A percentile compares a stretch with the other conserved stretches of the same genome.
phyloP scores from a whole-genome alignment of 2,888 invertebrate genomes.

The Lepidocyrtinus sp. region DNA sequence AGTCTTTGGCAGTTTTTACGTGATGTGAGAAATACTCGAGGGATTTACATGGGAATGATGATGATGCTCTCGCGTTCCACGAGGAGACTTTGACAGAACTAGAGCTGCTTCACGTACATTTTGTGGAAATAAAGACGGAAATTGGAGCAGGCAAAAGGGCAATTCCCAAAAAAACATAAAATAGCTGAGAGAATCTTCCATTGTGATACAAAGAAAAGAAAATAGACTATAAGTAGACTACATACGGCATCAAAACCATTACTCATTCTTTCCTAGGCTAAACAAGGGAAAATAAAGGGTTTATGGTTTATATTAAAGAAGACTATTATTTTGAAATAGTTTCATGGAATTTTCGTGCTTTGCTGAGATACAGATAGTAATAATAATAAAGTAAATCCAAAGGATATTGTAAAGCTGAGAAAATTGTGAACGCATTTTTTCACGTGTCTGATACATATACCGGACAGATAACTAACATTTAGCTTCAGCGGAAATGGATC shows the following conservation, averaged over 20 bases:
- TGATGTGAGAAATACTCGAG: slow-evolving; percentile 44
- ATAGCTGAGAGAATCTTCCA: background rate
- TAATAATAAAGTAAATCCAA: slow-evolving; percentile 11
- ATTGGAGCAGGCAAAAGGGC: slow-evolving; percentile 40
- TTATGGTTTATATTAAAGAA: background rate
- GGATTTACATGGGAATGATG: slow-evolving; percentile 32
- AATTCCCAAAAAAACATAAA: background rate
- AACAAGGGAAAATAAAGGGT: background rate
- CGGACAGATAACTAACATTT: no score
- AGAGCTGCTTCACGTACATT: no score
- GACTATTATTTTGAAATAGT: background rate
- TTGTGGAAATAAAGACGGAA: slow-evolving; percentile 32
- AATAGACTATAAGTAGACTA: no score
- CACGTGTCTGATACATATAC: no score
- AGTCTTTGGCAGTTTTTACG: slow-evolving; percentile 39
- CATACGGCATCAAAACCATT: background rate
- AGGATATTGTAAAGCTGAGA: slow-evolving; percentile 31
- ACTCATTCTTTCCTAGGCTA: no score
- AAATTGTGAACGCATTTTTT: slow-evolving; percentile 37
- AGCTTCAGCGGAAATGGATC: no score
- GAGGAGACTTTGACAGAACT: no score
- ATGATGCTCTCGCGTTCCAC: background rate
- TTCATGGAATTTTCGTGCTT: no score
- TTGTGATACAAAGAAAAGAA: background rate
- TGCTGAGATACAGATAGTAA: no score